Base-by-base conservation (phyloP, 53 echinoderm and acorn worm genomes). In the Henricia sp. region DNA sequence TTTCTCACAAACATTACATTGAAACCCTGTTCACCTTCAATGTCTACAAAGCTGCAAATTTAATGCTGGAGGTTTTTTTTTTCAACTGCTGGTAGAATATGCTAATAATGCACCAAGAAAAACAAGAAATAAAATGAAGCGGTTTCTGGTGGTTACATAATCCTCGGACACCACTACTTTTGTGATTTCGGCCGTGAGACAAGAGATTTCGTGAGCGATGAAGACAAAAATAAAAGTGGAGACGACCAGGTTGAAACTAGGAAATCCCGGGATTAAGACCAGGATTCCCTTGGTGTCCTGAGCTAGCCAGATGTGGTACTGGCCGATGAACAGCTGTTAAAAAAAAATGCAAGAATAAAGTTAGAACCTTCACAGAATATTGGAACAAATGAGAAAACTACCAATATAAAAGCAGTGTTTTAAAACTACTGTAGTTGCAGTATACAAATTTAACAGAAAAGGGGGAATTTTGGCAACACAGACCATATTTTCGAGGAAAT, bases 241-340 rank as follows among this genome's bases (percentile, higher is more conserved):
- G 72, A 99, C 83, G 28, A 86, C 16, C 9, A 94, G 71, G 67
- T 99, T 99, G 32, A 99, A 65, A 43, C 83, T 68, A 4, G 99
- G 99, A 41, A 84, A 89, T 12, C 94, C 92, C 2, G 99, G 99
- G 19, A 99, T 56, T 1, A 99, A 84, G 25, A 90, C 80, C 21
- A 99, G 77, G 62, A 92, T 84, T 41, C 90, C 90, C 12, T 88
- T 91, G 13, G 99, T 99, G 77, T 99, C 99, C 44, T 92, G 86
- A 17, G 94, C 99, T 29, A 99, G 78, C 94, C 94, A 99, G 52
- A 99, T 90, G 82, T 96, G 96, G 62, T 96, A 96, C 74, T 96
- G 96, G 14, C 90, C 87, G 57, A 96, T 93, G 39, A 96, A 96
- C 0, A 93, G 89, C 96, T 96, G 91, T 33, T 12, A 58, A 30